Evolutionary conservation across 2,797 vertebrate genomes (phyloP), one percentile per base, ranked within the genome.

Genomic region (Masticophis lateralis): DNA sequence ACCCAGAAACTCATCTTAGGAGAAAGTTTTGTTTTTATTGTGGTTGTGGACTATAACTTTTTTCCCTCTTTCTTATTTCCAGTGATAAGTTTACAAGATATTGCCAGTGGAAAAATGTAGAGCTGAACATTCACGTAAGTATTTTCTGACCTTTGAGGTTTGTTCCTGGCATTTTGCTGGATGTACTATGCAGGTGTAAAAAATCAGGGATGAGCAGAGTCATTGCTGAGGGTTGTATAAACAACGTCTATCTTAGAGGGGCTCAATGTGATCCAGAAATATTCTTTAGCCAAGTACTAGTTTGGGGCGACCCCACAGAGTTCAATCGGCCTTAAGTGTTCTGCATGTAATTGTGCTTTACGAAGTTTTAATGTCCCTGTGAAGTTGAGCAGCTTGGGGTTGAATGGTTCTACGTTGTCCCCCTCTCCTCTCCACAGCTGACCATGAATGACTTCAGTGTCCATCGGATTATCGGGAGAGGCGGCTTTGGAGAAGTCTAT

Each of bases 361-460:
- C 69, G 10, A 79, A 43, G 69, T 4, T 79, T 79, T 22, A 5
- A 18, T 37, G 69, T 4, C 32, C 69, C 69, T 43, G 32, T 8
- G 79, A 83, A 83, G 43, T 2, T 12, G 74, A 25, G 79, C 37
- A 83, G 74, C 20, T 83, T 1, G 43, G 43, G 20, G 37, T 25
- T 25, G 43, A 47, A 5, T 25, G 43, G 79, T 12, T 10, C 20
- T 43, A 12, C 4, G 0, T 47, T 47, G 74, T 66, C 28, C 2
- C 20, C 56, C 94, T 92, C 92, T 92, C 86, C 55, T 8, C 83
- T 94, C 53, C 94, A 16, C 97, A 99, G 99, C 97, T 99, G 98
- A 99, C 99, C 90, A 99, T 99, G 99, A 99, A 99, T 66, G 99
- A 99, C 97, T 99, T 99, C 97, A 99, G 99, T 92, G 99, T 99